Percentiles rank a stretch among this genome's conserved stretches.
phyloP scores from a whole-genome alignment of 2,113 vertebrate species.

The Heteronetta atricapilla region DNA sequence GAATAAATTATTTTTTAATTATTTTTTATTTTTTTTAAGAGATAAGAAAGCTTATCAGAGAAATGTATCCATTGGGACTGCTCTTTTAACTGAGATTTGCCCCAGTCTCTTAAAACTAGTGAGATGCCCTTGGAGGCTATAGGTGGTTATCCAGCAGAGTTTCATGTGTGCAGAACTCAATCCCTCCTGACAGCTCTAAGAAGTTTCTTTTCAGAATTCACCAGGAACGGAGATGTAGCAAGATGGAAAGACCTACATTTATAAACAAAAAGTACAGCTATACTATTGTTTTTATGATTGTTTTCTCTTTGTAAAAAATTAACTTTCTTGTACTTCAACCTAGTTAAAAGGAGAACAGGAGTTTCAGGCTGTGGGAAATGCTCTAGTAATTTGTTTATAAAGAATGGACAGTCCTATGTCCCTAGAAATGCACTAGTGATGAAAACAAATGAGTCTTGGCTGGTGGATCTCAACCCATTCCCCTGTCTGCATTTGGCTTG shows the following conservation, averaged over 20 bases:
- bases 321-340: not conserved
- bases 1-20: not conserved
- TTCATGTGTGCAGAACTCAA: not conserved
- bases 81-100: not conserved
- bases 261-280: not conserved
- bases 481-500: not conserved
- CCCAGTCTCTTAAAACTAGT: not conserved
- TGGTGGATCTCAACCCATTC: not conserved
- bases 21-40: not conserved
- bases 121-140: not conserved
- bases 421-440: not conserved
- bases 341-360: not conserved
- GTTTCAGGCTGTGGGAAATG: not conserved
- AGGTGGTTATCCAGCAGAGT: not conserved
- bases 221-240: fast-evolving
- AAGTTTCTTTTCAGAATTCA: not conserved
- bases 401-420: not conserved
- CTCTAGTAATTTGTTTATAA: not conserved
- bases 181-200: not conserved
- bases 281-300: not conserved
- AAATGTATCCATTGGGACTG: not conserved
- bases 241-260: not conserved
- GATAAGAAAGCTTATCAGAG: not conserved
- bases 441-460: not conserved
- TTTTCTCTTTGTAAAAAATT: not conserved